phyloP scores from a whole-genome alignment of 2,888 invertebrate species.

The Celastrina argiolus region DNA sequence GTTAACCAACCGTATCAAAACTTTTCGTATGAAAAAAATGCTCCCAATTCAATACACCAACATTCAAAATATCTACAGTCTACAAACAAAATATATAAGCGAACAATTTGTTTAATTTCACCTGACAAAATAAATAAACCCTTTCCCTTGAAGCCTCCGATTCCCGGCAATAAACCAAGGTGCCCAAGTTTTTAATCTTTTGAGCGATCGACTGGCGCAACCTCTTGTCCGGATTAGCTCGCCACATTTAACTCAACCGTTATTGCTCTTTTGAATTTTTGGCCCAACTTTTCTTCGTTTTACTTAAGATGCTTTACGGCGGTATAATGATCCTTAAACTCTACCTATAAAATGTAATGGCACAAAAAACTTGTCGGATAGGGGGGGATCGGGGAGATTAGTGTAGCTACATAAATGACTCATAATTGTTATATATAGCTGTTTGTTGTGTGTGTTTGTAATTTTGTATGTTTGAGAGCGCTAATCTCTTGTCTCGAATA shows the following conservation, averaged over 20 bases:
- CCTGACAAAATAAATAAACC: conserved; percentile 22
- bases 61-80: too few relatives aligned
- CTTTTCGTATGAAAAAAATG: too few relatives aligned
- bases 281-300: conserved; percentile 23
- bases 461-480: too few relatives aligned
- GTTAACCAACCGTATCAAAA: neutral
- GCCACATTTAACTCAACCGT: conserved; percentile 52
- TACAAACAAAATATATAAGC: neutral
- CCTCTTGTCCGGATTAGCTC: conserved; percentile 48
- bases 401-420: neutral
- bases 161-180: conserved; percentile 30
- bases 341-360: neutral
- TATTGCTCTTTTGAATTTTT: conserved; percentile 25
- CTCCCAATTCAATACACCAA: too few relatives aligned
- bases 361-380: neutral
- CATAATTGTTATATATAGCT: too few relatives aligned
- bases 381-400: neutral
- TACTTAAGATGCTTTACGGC: conserved; percentile 16
- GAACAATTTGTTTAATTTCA: neutral
- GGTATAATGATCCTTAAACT: conserved; percentile 12
- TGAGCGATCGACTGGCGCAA: conserved; percentile 42
- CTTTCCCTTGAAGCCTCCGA: conserved; percentile 4
- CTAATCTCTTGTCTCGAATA: too few relatives aligned
- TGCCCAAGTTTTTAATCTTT: conserved; percentile 56
- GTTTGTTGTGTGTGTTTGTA: too few relatives aligned